Evolutionary conservation across 2,888 invertebrate species (phyloP), one percentile per base, ranked within the genome.

Genomic region (Metopia argyrocephala): DNA sequence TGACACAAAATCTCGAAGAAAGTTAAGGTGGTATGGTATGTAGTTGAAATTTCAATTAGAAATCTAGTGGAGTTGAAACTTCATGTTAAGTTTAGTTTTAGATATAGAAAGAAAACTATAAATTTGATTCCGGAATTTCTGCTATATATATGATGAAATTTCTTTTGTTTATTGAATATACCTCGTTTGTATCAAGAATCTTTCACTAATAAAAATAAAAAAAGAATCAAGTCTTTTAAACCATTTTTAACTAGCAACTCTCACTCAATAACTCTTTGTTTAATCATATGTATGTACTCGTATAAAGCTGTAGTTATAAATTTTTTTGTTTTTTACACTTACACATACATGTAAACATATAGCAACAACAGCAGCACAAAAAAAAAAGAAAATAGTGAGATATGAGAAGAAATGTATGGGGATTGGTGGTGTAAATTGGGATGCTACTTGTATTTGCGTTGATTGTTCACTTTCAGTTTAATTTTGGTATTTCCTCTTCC

Each of bases 381-480:
- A 28, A 46, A 62, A 62, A 62, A 48, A 28, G 46, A 54, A 54
- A 62, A 48, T 50, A 31, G 80, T 74, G 73, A 68, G n/a, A n/a
- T n/a, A n/a, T n/a, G n/a, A n/a, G n/a, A n/a, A 64, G 59, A 38
- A 74, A 81, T 62, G 54, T 23, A 66, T 78, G 61, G 50, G 66
- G 28, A 64, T 79, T 52, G 52, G 57, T 64, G 46, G 50, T 38
- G 15, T 12, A 3, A 3, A 38, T 38, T 38, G 38, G 15, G 15
- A 38, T 38, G 12, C 38, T 38, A 38, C 38, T 66, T 69, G 28
- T 75, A 70, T 38, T n/a, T 38, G 38, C 38, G 38, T 70, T 81
- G 73, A 78, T 71, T 75, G 81, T 70, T 82, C 78, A 82, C 78
- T 78, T 82, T 66, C 66, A 71, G 61, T 21, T 76, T 66, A 46